phyloP scores from a whole-genome alignment of 2,113 vertebrate species.

The Onychostruthus taczanowskii region DNA sequence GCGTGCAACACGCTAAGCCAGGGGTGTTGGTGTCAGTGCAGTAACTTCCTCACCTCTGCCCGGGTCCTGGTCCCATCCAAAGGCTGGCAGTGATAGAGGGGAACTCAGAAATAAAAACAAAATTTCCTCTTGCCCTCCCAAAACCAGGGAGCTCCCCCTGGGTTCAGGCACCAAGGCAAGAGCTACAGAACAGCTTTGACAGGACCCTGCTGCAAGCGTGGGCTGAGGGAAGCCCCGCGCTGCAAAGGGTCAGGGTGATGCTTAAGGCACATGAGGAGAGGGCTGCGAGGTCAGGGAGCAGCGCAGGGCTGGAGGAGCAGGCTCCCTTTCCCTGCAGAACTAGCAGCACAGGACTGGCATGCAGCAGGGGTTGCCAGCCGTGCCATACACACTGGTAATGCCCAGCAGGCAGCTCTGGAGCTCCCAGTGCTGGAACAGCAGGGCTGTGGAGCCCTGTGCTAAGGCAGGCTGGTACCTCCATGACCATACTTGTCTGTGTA shows the following conservation, averaged over 20 bases:
- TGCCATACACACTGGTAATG: neutral
- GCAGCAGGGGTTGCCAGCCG: neutral
- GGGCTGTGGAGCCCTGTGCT: accelerated
- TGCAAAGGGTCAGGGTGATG: neutral
- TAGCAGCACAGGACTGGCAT: neutral
- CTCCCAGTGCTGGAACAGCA: neutral
- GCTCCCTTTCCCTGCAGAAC: neutral
- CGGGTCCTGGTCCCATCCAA: neutral
- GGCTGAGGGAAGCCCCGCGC: neutral
- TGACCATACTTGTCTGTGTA: neutral
- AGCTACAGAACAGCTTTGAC: accelerated
- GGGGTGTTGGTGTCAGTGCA: neutral
- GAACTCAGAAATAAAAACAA: neutral
- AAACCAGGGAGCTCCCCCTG: neutral
- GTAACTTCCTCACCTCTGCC: neutral
- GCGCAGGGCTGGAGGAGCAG: neutral
- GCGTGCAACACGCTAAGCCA: neutral
- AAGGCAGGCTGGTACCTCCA: neutral
- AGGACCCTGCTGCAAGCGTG: neutral
- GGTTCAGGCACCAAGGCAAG: neutral
- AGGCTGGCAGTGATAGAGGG: neutral
- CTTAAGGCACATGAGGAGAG: accelerated
- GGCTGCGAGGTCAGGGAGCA: neutral
- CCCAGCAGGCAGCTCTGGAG: neutral
- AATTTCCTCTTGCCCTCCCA: neutral